Evolutionary conservation across 2,888 invertebrate species (phyloP), one percentile per base, ranked within the genome.

Genomic region (Pseudococcus viburni): DNA sequence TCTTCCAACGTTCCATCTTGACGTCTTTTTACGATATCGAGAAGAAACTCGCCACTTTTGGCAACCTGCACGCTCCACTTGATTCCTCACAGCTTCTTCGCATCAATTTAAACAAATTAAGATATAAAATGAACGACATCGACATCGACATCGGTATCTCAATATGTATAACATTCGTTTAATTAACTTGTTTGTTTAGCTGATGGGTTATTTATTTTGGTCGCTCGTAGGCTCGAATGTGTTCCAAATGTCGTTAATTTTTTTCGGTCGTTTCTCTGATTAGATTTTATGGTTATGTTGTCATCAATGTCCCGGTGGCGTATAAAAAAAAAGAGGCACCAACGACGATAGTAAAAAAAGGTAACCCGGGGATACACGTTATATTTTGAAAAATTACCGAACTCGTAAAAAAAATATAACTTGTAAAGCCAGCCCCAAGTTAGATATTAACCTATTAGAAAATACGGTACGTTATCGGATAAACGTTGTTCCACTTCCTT

Each of bases 181-280:
- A 73, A 73, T 73, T 73, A 73, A 73, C 73, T 73, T 73, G 73
- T 73, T 73, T 73, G 73, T 73, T 73, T 73, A 73, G 33, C 33
- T 17, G 33, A 73, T 64, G 64, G 64, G 73, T 73, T 73, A 73
- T 73, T 73, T 39, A 73, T 73, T 73, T 73, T 33, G 64, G 22
- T 64, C 11, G 22, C 22, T 73, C 39, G 73, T 73, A 64, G 64
- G 73, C 73, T 33, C 11, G 12, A 73, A 33, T 12, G 73, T 73
- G 73, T 73, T 17, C 73, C 33, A 73, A 73, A 73, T 73, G 73
- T 73, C 73, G 73, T 73, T 73, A 73, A 73, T 73, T 73, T 33
- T n/a, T 33, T 73, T 73, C 12, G 33, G 73, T 73, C 33, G 73
- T 73, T 73, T 73, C 33, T 17, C 33, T 73, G 73, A 73, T 73